These are phyloP conservation scores for Saguinus imperator DNA, from an alignment of 2,113 vertebrate species.

Conservation along the genomic window DNA sequence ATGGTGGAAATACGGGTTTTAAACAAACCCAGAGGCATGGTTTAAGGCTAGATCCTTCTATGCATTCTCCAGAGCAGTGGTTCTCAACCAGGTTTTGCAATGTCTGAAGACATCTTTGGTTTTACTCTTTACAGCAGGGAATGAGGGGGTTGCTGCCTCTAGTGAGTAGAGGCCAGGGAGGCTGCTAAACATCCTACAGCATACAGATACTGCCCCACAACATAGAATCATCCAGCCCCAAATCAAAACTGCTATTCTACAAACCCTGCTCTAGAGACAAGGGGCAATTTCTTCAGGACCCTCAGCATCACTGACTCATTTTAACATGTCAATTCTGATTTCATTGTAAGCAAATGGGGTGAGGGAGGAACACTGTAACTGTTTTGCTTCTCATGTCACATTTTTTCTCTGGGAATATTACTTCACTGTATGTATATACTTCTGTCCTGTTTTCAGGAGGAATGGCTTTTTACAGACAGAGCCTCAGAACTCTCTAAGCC, in stretches of 20 bases:
- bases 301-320: neutral
- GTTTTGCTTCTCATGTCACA: neutral
- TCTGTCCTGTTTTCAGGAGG: constrained; percentile 37
- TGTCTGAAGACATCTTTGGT: neutral
- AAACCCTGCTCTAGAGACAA: neutral
- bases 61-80: neutral
- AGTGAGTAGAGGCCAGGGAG: neutral
- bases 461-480: constrained; percentile 48
- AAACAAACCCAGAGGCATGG: neutral
- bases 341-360: neutral
- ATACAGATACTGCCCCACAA: neutral
- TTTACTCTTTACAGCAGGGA: neutral
- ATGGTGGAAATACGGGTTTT: neutral
- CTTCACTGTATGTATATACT: neutral
- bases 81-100: neutral
- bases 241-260: neutral
- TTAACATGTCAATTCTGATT: neutral
- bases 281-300: neutral
- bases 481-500: constrained; percentile 30
- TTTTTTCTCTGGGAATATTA: neutral
- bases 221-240: neutral
- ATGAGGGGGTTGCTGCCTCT: neutral
- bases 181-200: no score
- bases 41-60: neutral
- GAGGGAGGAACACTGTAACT: neutral